phyloP scores from a whole-genome alignment of 2,888 invertebrate genomes.

The Arrhopalites spinosus region DNA sequence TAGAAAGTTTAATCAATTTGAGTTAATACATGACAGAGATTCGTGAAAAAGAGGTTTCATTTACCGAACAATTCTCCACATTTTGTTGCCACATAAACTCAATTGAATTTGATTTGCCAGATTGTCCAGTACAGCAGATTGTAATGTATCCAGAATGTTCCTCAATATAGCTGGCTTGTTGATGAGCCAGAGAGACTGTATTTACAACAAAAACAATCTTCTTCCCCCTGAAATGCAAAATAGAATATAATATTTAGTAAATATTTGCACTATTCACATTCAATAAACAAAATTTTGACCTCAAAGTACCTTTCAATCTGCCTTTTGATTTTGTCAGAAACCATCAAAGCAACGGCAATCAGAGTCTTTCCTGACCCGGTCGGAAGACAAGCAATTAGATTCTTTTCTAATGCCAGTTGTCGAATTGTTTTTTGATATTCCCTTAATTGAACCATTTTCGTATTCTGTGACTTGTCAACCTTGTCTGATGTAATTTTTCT shows the following conservation, averaged over 20 bases:
- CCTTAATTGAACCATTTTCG: no score
- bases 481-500: no score
- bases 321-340: no score
- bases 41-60: no score
- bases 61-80: neutral
- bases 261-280: no score
- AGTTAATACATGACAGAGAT: no score
- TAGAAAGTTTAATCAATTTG: constrained; percentile 58
- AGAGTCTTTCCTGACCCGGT: constrained; percentile 93
- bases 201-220: constrained; percentile 78
- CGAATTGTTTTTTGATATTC: constrained; percentile 71
- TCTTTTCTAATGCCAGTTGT: constrained; percentile 71
- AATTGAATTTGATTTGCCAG: neutral
- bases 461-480: no score
- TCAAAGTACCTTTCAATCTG: no score
- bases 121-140: neutral
- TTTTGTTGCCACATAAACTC: neutral
- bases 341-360: no score
- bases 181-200: constrained; percentile 76
- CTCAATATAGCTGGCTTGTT: constrained; percentile 70
- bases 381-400: constrained; percentile 89
- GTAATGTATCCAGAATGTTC: constrained; percentile 72
- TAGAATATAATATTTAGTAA: no score
- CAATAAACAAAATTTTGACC: no score
- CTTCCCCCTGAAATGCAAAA: constrained; percentile 67